These are phyloP conservation scores for Drosophila subobscura DNA, from an alignment of 1,140 invertebrate genomes.

Conservation along the genomic window DNA sequence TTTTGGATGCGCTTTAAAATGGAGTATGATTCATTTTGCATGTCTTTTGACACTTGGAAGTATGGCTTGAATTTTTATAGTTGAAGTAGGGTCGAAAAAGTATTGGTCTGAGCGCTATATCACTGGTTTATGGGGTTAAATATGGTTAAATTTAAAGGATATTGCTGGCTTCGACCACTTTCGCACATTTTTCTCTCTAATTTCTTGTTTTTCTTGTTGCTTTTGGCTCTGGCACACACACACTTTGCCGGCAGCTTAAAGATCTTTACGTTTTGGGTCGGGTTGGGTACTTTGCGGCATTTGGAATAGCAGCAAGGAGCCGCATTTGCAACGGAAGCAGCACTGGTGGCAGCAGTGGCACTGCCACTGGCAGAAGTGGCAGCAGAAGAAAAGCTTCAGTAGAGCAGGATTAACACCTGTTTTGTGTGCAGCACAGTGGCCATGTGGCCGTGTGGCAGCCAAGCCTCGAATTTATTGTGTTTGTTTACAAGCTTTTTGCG, in stretches of 20 bases:
- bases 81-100: too few species aligned
- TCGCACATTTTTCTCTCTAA: too few species aligned
- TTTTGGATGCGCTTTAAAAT: too few species aligned
- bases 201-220: too few species aligned
- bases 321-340: conserved; percentile 9
- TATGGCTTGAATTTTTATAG: not conserved
- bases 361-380: not conserved
- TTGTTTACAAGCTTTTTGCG: conserved; percentile 80
- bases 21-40: too few species aligned
- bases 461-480: conserved; percentile 77
- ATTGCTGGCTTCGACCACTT: too few species aligned
- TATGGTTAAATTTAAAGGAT: too few species aligned
- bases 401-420: conserved; percentile 74
- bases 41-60: not conserved
- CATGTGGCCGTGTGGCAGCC: conserved; percentile 6
- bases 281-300: not conserved
- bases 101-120: too few species aligned
- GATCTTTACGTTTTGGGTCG: conserved; percentile 25
- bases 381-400: conserved; percentile 25
- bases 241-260: conserved; percentile 32
- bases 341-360: not conserved
- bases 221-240: too few species aligned
- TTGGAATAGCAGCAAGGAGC: too few species aligned
- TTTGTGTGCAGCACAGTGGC: conserved; percentile 53
- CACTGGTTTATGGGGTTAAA: too few species aligned